Conservation (phyloP, 2,113 vertebrate genomes). For the Cettia cetti region DNA sequence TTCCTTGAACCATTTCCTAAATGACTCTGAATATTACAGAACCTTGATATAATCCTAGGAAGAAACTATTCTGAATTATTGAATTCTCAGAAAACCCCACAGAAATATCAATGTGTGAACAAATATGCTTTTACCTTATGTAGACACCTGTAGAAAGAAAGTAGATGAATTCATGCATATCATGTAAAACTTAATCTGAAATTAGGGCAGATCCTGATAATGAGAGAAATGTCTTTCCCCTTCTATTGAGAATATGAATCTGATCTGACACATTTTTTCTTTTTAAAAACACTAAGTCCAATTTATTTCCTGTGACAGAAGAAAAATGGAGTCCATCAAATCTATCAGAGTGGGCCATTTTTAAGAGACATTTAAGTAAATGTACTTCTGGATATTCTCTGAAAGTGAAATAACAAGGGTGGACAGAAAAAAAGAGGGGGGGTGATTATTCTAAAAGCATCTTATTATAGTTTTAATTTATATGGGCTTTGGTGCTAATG, state of each 20-base stretch:
- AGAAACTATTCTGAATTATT: not conserved
- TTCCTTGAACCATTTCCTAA: not conserved
- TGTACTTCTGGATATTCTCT: not conserved
- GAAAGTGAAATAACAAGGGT: constrained; percentile 9
- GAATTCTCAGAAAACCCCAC: not conserved
- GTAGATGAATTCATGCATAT: not conserved
- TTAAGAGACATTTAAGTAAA: constrained; percentile 29
- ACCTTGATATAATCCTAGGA: not conserved
- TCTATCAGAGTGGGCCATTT: not conserved
- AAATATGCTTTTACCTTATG: not conserved
- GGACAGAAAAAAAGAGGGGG: not conserved
- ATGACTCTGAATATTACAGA: not conserved
- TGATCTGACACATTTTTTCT: not conserved
- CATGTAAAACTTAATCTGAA: not conserved
- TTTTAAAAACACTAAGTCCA: not conserved
- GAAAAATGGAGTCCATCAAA: constrained; percentile 12
- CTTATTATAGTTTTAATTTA: constrained; percentile 68
- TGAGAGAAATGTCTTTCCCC: not conserved
- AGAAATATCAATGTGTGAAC: not conserved
- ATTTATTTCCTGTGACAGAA: constrained; percentile 19
- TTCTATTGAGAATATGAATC: not conserved
- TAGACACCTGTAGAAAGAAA: not conserved
- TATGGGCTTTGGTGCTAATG: constrained; percentile 64
- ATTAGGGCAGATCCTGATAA: not conserved
- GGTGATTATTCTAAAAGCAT: constrained; percentile 24